Percentiles rank a stretch among this genome's conserved stretches.
Evolutionary conservation across 2,797 vertebrate species (phyloP).

Genomic region (Notamacropus eugenii): DNA sequence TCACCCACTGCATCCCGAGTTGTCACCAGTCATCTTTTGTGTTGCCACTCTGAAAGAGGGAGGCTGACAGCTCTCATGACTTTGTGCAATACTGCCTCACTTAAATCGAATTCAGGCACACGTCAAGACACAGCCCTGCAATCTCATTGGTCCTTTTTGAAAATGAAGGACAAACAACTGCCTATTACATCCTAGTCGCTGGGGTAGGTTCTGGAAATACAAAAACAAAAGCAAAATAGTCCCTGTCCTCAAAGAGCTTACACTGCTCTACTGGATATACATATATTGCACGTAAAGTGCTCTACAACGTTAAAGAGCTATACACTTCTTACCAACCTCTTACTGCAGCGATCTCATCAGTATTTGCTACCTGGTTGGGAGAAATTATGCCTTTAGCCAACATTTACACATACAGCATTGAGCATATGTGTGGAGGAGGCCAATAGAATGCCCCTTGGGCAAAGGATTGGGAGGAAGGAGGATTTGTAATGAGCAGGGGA

Average conservation of each 20-base stretch:
- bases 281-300: neutral
- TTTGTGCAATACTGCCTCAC: neutral
- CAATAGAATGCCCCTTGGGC: constrained; percentile 47
- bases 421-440: neutral
- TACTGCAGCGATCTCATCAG: constrained; percentile 8
- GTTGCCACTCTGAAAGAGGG: neutral
- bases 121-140: too few relatives aligned
- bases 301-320: neutral
- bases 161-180: neutral
- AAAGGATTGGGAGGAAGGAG: constrained; percentile 44
- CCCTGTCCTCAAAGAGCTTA: neutral
- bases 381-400: neutral
- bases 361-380: constrained; percentile 46
- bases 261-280: neutral
- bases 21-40: neutral
- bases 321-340: neutral
- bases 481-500: constrained; percentile 37
- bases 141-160: neutral
- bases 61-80: neutral
- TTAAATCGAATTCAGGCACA: neutral
- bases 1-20: neutral
- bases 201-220: neutral
- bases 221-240: neutral
- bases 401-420: constrained; percentile 45
- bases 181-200: neutral